Percentiles rank a stretch among this genome's conserved stretches.
Evolutionary conservation across 2,888 invertebrate species (phyloP).

Genomic region (Mythimna loreyi): DNA sequence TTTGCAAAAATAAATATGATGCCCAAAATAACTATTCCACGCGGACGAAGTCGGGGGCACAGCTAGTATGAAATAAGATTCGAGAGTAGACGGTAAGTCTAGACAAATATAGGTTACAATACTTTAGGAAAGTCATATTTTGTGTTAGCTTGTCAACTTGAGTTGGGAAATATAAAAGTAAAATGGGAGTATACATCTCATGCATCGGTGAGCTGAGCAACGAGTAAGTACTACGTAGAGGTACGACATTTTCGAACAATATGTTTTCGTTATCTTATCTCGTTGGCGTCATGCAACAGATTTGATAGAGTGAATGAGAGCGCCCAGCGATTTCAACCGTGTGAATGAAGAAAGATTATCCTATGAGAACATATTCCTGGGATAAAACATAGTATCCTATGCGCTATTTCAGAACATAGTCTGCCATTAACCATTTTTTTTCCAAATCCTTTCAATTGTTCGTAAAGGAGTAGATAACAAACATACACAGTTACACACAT

Average conservation of each 20-base stretch:
- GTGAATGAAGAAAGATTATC: too few relatives aligned
- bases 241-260: not conserved
- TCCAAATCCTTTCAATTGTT: too few relatives aligned
- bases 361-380: too few relatives aligned
- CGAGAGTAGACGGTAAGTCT: conserved; percentile 5
- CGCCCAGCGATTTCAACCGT: too few relatives aligned
- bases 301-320: not conserved
- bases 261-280: not conserved
- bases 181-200: conserved; percentile 28
- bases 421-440: too few relatives aligned
- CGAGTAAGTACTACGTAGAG: not conserved
- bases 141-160: conserved; percentile 27
- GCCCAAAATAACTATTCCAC: too few relatives aligned
- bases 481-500: too few relatives aligned
- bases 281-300: not conserved
- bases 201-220: conserved; percentile 6
- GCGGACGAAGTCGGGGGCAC: too few relatives aligned
- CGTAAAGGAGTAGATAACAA: too few relatives aligned
- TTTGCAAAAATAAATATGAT: too few relatives aligned
- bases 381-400: too few relatives aligned
- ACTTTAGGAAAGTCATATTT: conserved; percentile 12
- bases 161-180: conserved; percentile 27
- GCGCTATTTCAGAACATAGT: too few relatives aligned
- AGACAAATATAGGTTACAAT: conserved; percentile 4
- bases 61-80: conserved; percentile 7